These are phyloP conservation scores for Pygathrix nemaeus DNA, from an alignment of 2,113 vertebrate genomes.

Conservation along the genomic window DNA sequence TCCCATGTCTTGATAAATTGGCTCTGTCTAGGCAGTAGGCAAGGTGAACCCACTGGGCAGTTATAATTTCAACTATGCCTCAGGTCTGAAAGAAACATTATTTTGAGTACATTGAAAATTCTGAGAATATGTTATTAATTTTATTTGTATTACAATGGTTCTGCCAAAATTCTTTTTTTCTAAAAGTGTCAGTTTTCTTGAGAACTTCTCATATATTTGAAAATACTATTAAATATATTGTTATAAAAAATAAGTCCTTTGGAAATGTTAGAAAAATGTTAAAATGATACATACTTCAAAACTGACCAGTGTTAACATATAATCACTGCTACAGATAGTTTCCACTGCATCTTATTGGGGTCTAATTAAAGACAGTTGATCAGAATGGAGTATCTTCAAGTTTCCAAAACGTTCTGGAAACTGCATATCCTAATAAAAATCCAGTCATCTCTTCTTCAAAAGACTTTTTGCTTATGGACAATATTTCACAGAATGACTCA, in stretches of 20 bases:
- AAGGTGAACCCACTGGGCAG: no score
- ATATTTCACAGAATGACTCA: not conserved
- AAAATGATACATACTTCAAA: not conserved
- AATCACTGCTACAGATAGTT: not conserved
- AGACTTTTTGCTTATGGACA: not conserved
- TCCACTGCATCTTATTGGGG: not conserved
- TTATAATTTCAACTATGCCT: not conserved
- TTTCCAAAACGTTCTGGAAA: not conserved
- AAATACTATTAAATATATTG: not conserved
- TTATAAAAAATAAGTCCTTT: not conserved
- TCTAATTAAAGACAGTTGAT: not conserved
- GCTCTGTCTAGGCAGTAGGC: no score
- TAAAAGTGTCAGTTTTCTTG: not conserved
- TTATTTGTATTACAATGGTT: slow-evolving; percentile 4
- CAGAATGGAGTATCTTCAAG: not conserved
- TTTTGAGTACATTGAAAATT: not conserved
- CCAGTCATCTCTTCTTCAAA: not conserved
- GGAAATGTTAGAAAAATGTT: not conserved
- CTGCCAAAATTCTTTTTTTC: not conserved
- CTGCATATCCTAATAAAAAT: not conserved
- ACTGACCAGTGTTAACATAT: not conserved
- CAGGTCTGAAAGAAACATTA: not conserved
- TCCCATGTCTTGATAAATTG: no score
- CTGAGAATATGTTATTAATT: not conserved
- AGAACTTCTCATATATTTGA: not conserved